Percentiles rank a stretch among this genome's conserved stretches.
Conservation (phyloP, 2,797 vertebrate genomes). For the Anomalospiza imberbis region DNA sequence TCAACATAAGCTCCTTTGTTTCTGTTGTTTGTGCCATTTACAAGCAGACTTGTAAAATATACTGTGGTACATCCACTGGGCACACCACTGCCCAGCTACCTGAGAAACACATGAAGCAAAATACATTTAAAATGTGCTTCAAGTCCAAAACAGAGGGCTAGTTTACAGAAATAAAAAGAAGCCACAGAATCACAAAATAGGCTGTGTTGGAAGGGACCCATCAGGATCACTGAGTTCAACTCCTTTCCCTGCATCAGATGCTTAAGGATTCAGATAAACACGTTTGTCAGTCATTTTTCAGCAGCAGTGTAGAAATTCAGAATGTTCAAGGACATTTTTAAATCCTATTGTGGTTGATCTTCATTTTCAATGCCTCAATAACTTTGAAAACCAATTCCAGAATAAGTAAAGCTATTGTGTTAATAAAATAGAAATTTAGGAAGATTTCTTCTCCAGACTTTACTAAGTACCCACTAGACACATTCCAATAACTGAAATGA, state of each 20-base stretch:
- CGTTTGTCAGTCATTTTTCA: not conserved
- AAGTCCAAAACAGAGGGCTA: not conserved
- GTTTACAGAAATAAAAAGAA: not conserved
- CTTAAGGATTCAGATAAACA: not conserved
- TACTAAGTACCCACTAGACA: not conserved
- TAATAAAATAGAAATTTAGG: slow-evolving; percentile 18
- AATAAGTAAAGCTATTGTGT: not conserved
- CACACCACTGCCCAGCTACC: not conserved
- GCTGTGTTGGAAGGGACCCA: not conserved
- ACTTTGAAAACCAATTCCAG: not conserved
- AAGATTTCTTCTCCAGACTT: not conserved
- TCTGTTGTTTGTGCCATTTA: not conserved
- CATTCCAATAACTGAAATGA: not conserved
- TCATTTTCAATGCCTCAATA: not conserved
- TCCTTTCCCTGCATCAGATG: not conserved
- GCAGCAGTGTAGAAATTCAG: not conserved
- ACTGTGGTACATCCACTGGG: too few species aligned
- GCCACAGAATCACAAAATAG: not conserved
- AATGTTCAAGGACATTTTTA: not conserved
- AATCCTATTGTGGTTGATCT: not conserved
- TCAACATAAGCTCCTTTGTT: not conserved
- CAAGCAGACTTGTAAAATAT: not conserved
- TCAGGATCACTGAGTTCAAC: not conserved
- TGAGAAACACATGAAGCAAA: not conserved
- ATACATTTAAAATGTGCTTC: not conserved